Evolutionary conservation across 2,888 invertebrate genomes (phyloP).

Genomic region (Tachystola acroxantha): DNA sequence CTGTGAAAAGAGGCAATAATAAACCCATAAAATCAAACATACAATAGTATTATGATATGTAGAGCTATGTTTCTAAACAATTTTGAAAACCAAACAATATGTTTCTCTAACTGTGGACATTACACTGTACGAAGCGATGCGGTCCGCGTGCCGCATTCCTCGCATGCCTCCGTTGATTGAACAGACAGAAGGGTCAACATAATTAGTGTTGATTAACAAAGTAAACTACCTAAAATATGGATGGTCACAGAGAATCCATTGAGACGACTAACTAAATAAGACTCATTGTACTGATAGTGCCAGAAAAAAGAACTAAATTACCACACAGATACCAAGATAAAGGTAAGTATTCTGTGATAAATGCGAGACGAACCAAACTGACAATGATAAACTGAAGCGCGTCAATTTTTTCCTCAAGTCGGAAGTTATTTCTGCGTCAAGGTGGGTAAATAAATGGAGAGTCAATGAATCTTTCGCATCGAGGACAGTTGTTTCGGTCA

Average conservation of each 20-base stretch:
- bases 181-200: conserved; percentile 46
- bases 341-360: no score
- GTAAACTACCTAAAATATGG: background rate
- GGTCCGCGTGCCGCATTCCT: conserved; percentile 34
- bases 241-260: conserved; percentile 17
- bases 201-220: conserved; percentile 24
- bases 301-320: conserved; percentile 4
- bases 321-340: conserved; percentile 8
- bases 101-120: no score
- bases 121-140: background rate
- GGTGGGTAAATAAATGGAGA: conserved; percentile 16
- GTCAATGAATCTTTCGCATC: conserved; percentile 15
- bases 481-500: conserved; percentile 3
- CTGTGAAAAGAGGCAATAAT: no score
- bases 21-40: no score
- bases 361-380: conserved; percentile 14
- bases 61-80: no score
- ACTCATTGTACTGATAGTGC: background rate
- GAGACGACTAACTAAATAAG: conserved; percentile 14
- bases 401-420: conserved; percentile 15
- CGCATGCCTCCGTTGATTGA: conserved; percentile 42
- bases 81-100: no score
- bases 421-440: conserved; percentile 16
- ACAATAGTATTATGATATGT: no score
- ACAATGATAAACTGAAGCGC: conserved; percentile 19